A percentile compares a stretch with the other conserved stretches of the same genome.
Conservation (phyloP, 2,797 vertebrate genomes). For the Rallus crepitans region DNA sequence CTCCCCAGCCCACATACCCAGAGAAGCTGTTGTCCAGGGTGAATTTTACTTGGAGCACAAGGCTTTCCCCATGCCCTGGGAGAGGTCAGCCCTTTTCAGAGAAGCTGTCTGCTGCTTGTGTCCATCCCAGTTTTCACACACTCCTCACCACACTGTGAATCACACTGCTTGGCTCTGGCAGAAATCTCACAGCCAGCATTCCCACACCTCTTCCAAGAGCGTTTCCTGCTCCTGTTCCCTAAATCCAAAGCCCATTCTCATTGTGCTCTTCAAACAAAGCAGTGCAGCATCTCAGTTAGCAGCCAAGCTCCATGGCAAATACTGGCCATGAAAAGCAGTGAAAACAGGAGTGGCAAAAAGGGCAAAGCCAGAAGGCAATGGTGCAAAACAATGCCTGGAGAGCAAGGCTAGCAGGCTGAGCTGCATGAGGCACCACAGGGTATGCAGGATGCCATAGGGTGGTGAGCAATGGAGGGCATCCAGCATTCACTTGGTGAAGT, state of each 20-base stretch:
- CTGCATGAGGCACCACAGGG: neutral
- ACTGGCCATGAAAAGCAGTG: neutral
- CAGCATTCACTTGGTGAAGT: neutral
- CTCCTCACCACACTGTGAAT: neutral
- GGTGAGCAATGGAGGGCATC: neutral
- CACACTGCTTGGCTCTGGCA: neutral
- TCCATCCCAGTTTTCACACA: neutral
- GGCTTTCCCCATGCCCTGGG: neutral
- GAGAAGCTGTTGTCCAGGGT: neutral
- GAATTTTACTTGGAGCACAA: neutral
- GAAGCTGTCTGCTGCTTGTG: neutral
- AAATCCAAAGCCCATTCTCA: neutral
- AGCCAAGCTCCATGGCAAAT: neutral
- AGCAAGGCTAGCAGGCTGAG: neutral
- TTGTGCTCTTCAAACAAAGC: neutral
- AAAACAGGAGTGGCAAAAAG: neutral
- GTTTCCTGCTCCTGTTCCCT: neutral
- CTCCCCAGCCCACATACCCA: neutral
- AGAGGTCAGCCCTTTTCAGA: neutral
- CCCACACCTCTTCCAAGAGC: neutral
- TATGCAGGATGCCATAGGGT: neutral
- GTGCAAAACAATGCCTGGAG: neutral
- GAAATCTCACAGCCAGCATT: neutral
- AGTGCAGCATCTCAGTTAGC: neutral
- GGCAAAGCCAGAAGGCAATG: neutral